phyloP scores from a whole-genome alignment of 2,888 invertebrate genomes.

The Tinea semifulvella region DNA sequence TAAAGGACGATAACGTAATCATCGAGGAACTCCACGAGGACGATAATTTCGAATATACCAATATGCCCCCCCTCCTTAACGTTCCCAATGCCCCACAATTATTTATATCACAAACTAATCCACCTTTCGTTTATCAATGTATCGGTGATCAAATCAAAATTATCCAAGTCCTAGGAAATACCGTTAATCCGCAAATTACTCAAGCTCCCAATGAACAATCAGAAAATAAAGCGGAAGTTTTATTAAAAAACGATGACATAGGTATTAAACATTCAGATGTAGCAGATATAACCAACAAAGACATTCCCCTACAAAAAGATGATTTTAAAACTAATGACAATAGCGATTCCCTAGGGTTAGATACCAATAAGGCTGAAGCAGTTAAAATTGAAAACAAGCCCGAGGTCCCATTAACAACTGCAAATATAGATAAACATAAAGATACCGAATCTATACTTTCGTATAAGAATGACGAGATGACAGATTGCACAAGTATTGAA shows the following conservation, averaged over 20 bases:
- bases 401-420: not conserved
- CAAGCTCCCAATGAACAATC: slow-evolving; percentile 25
- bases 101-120: slow-evolving; percentile 50
- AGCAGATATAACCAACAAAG: not conserved
- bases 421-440: slow-evolving; percentile 17
- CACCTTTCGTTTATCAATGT: slow-evolving; percentile 56
- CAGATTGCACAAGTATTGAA: slow-evolving; percentile 30
- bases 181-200: slow-evolving; percentile 35
- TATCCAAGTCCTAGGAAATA: slow-evolving; percentile 47
- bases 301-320: slow-evolving; percentile 5
- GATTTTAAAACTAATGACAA: not conserved
- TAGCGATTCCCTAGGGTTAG: not conserved
- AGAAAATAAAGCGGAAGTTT: slow-evolving; percentile 28
- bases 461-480: not conserved
- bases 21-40: slow-evolving; percentile 61
- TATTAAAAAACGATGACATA: slow-evolving; percentile 21
- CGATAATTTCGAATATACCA: slow-evolving; percentile 52
- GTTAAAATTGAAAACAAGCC: not conserved
- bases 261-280: slow-evolving; percentile 9
- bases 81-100: slow-evolving; percentile 40
- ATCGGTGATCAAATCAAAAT: slow-evolving; percentile 54
- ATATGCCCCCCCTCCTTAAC: slow-evolving; percentile 55
- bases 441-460: no score
- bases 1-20: slow-evolving; percentile 62
- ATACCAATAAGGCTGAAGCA: not conserved